Conservation (phyloP, 2,113 vertebrate species). For the Rhinopomastus cyanomelas region DNA sequence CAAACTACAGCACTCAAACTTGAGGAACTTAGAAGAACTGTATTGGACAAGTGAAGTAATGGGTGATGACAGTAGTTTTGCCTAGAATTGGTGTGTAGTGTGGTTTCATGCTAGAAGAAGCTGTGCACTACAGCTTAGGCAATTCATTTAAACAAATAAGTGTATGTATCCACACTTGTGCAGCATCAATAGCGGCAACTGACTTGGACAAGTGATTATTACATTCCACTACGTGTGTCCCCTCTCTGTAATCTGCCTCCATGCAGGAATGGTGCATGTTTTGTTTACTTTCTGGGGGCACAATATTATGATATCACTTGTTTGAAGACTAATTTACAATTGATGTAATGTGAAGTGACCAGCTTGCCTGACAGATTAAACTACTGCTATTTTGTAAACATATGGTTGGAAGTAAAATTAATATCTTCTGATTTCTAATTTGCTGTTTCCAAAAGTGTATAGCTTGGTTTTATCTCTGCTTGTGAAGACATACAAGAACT, state of each 20-base stretch:
- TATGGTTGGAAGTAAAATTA: neutral
- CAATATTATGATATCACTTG: neutral
- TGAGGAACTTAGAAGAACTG: neutral
- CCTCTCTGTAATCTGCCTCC: neutral
- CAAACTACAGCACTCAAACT: neutral
- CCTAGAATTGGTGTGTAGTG: neutral
- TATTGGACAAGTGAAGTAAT: neutral
- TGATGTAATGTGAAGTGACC: neutral
- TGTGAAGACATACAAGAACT: neutral
- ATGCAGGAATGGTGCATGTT: neutral
- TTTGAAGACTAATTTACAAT: neutral
- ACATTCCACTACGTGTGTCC: neutral
- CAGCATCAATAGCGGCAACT: neutral
- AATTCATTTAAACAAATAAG: neutral
- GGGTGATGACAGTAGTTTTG: neutral
- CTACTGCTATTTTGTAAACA: conserved; percentile 6
- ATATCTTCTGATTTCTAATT: neutral
- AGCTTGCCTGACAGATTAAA: conserved; percentile 10
- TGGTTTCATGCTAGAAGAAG: neutral
- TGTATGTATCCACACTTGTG: neutral
- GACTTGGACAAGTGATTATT: neutral
- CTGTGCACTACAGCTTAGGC: neutral
- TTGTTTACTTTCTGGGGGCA: neutral
- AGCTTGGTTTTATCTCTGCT: neutral
- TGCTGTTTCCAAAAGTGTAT: neutral